Conservation (phyloP, 2,113 vertebrate genomes). For the Centropus unirufus region DNA sequence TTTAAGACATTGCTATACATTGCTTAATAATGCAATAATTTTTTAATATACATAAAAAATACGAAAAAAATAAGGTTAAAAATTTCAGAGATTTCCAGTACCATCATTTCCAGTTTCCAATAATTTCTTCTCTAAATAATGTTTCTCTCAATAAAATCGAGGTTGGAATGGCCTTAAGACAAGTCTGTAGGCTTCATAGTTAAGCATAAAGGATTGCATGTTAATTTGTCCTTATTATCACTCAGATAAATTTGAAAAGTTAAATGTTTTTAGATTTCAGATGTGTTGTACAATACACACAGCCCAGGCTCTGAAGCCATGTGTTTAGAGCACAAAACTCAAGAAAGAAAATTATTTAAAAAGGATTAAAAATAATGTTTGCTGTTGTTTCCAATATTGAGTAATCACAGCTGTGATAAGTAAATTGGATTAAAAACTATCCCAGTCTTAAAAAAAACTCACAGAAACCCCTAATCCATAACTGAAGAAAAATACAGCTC, state of each 20-base stretch:
- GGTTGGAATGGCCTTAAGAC: not conserved
- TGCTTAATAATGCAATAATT: not conserved
- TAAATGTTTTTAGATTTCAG: not conserved
- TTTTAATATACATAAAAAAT: not conserved
- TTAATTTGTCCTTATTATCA: not conserved
- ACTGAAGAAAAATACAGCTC: not conserved
- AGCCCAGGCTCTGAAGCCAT: not conserved
- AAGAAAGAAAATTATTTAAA: not conserved
- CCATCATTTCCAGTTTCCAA: too few relatives aligned
- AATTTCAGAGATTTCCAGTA: not conserved
- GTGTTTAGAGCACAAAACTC: not conserved
- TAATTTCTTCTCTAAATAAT: not conserved
- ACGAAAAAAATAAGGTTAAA: not conserved
- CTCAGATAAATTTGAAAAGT: not conserved
- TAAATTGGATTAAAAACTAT: too few relatives aligned
- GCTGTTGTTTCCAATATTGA: not conserved
- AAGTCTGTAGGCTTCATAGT: not conserved
- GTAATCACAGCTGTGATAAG: too few relatives aligned
- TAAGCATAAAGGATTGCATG: not conserved
- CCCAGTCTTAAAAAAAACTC: not conserved
- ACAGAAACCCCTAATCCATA: not conserved
- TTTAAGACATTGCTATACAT: not conserved
- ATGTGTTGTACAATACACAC: not conserved
- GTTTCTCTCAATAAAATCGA: not conserved
- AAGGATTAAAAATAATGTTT: conserved; percentile 29